These are phyloP conservation scores for Cataglyphis cursor DNA, from an alignment of 2,888 invertebrate genomes.

Conservation along the genomic window DNA sequence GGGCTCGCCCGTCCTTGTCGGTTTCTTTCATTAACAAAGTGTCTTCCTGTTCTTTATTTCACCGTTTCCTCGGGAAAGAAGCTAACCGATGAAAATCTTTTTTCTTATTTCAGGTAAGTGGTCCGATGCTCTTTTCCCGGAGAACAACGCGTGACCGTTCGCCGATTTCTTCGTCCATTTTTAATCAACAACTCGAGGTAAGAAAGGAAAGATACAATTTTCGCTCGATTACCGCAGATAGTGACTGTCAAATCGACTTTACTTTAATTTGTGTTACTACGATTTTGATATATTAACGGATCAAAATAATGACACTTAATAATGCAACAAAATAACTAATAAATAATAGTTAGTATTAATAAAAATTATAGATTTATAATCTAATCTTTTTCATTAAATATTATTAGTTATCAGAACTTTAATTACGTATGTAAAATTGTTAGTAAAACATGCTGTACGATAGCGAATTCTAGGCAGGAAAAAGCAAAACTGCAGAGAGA, in stretches of 20 bases:
- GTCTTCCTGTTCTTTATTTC: constrained; percentile 52
- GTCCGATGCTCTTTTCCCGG: constrained; percentile 37
- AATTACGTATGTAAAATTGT: background rate
- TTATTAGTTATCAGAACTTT: background rate
- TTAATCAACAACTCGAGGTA: constrained; percentile 21
- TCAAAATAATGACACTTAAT: background rate
- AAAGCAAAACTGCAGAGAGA: background rate
- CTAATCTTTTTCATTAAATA: background rate
- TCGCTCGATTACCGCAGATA: background rate
- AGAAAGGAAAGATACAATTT: background rate
- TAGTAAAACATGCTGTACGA: background rate
- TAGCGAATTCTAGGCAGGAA: background rate
- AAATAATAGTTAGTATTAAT: background rate
- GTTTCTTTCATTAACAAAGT: constrained; percentile 63
- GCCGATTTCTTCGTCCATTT: constrained; percentile 24
- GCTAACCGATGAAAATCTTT: constrained; percentile 56
- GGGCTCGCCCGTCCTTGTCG: constrained; percentile 10
- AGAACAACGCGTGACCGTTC: constrained; percentile 45
- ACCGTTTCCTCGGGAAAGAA: constrained; percentile 34
- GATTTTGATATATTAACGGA: background rate
- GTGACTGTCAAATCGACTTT: background rate
- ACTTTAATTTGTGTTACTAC: background rate
- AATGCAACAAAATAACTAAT: background rate
- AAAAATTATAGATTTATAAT: background rate
- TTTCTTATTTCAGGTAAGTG: constrained; percentile 59